These are phyloP conservation scores for Watsonalla binaria DNA, from an alignment of 2,888 invertebrate species.

Conservation along the genomic window DNA sequence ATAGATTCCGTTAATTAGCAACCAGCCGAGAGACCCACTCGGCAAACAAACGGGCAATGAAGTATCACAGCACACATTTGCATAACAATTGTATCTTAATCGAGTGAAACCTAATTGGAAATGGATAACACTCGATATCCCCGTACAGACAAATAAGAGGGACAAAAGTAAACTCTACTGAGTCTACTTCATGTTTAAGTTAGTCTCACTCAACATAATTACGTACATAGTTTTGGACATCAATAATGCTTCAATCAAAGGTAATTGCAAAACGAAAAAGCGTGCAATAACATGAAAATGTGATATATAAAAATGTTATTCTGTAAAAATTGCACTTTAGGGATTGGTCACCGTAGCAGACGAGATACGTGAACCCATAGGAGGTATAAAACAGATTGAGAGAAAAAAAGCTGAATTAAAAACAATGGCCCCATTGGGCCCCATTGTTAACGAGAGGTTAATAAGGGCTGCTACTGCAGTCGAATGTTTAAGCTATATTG, in stretches of 20 bases:
- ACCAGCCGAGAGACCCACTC: slow-evolving; percentile 27
- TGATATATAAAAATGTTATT: background rate
- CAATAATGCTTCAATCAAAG: no score
- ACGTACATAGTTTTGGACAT: no score
- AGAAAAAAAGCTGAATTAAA: background rate
- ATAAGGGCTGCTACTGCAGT: no score
- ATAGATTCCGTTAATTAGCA: slow-evolving; percentile 48
- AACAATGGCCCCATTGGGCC: background rate
- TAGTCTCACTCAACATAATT: no score
- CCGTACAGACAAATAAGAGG: background rate
- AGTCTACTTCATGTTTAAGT: background rate
- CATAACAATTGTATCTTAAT: slow-evolving; percentile 41
- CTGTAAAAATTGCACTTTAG: background rate
- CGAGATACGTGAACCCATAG: background rate
- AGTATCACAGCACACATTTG: slow-evolving; percentile 37
- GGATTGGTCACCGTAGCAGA: background rate
- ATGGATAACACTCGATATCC: slow-evolving; percentile 24
- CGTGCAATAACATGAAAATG: background rate
- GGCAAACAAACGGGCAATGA: slow-evolving; percentile 36
- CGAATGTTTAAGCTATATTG: no score
- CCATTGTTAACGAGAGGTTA: background rate
- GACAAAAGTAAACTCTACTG: background rate
- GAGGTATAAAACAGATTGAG: slow-evolving; percentile 1
- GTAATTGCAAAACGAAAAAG: no score
- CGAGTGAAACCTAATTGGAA: slow-evolving; percentile 30